A percentile compares a stretch with the other conserved stretches of the same genome.
Conservation (phyloP, 2,888 invertebrate species). For the Ormyrus labotus region DNA sequence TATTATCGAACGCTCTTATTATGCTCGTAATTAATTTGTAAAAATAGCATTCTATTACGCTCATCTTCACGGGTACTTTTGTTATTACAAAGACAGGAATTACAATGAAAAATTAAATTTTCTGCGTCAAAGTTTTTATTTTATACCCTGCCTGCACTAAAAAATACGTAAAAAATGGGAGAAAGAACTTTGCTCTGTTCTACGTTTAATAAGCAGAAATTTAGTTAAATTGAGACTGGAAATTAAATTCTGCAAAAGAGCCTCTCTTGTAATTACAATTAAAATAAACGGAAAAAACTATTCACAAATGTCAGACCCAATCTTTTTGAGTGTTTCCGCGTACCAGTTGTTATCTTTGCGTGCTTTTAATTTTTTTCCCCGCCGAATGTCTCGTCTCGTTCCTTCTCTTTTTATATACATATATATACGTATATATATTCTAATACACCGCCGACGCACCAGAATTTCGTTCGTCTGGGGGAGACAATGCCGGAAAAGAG, state of each 20-base stretch:
- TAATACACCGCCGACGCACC: background rate
- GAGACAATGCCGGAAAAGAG: constrained; percentile 49
- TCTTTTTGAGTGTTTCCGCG: constrained; percentile 20
- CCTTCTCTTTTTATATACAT: background rate
- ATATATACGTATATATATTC: too few species aligned
- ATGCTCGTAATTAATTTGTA: background rate
- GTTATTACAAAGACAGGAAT: too few species aligned
- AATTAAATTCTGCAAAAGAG: constrained; percentile 4
- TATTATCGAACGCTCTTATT: background rate
- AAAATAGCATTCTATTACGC: background rate
- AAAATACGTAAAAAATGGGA: background rate
- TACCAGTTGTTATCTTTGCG: constrained; percentile 10
- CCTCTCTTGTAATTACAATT: constrained; percentile 15
- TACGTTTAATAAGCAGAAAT: background rate
- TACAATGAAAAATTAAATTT: too few species aligned
- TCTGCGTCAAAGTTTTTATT: too few species aligned
- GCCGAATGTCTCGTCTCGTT: background rate
- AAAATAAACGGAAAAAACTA: constrained; percentile 23
- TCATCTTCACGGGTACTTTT: background rate
- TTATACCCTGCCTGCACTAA: too few species aligned
- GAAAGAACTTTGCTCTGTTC: background rate
- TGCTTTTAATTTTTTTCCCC: constrained; percentile 23
- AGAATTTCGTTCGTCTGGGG: constrained; percentile 23
- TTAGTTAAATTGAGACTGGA: background rate
- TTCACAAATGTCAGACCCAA: constrained; percentile 22